Evolutionary conservation across 1,140 invertebrate species (phyloP).

Genomic region (Trichonephila clavipes): DNA sequence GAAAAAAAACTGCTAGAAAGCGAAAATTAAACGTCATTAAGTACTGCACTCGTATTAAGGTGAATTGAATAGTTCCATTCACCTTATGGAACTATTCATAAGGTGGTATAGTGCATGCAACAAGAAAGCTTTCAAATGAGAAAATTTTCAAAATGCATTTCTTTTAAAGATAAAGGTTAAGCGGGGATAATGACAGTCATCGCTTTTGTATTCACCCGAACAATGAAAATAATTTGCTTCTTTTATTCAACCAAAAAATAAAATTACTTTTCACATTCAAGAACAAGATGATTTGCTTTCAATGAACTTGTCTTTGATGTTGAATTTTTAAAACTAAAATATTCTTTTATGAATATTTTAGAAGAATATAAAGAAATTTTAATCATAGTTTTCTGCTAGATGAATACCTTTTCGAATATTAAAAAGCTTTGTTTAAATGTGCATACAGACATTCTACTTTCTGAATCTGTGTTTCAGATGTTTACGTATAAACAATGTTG

Average conservation of each 20-base stretch:
- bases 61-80: not conserved
- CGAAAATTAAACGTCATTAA: constrained; percentile 22
- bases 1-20: not conserved
- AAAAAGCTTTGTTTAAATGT: no score
- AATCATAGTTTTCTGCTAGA: no score
- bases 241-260: not conserved
- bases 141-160: constrained; percentile 3
- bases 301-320: not conserved
- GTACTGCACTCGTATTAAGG: not conserved
- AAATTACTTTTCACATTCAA: not conserved
- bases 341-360: no score
- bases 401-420: no score
- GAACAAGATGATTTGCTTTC: not conserved
- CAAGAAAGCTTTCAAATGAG: not conserved
- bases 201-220: not conserved
- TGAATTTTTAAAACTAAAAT: not conserved
- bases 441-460: no score
- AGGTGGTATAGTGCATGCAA: not conserved
- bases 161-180: not conserved
- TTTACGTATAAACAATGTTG: no score
- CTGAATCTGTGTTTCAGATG: no score
- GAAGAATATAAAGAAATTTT: no score
- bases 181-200: not conserved
- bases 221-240: not conserved
- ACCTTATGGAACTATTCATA: no score